Base-by-base conservation (phyloP, 1,140 invertebrate species). In the Psilanteris sp. region DNA sequence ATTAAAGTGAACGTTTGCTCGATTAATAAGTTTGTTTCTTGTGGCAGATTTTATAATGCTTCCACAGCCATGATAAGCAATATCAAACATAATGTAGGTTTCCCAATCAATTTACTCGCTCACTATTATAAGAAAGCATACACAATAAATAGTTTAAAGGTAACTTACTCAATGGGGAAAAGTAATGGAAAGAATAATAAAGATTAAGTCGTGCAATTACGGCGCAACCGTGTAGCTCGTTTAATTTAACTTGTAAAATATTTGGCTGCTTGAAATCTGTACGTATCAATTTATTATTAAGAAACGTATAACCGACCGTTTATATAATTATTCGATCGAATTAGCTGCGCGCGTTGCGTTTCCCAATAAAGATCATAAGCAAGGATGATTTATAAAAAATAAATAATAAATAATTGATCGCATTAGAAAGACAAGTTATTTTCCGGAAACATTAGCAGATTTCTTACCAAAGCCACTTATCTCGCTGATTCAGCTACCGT, bases 401-500 rank as follows among this genome's bases (percentile, higher is more conserved):
- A n/a, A n/a, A n/a, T n/a, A n/a, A n/a, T n/a, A n/a, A n/a, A n/a
- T n/a, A n/a, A n/a, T n/a, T n/a, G n/a, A n/a, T n/a, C n/a, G n/a
- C n/a, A n/a, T n/a, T n/a, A n/a, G n/a, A 13, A 15, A 15, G 20
- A 54, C 61, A 37, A 66, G 37, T 66, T 39, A 55, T 66, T 66
- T 66, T 66, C 34, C 44, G 36, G 61, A 52, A 32, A 50, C 64
- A 68, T 68, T 68, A 57, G 62, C 41, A 34, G 62, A 34, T 36
- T 68, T 68, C 52, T 68, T 59, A 41, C 32, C 3, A 43, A 59
- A 68, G 43, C 64, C 43, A 68, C 64, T 68, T 68, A 68, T 59
- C 64, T 68, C 32, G 52, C 43, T 50, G 43, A 50, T 27, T 57
- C 41, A 32, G 43, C 20, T 18, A 9, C 14, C 11, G 16, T 16